These are phyloP conservation scores for Dolichotis patagonum DNA, from an alignment of 2,113 vertebrate species.

Conservation along the genomic window DNA sequence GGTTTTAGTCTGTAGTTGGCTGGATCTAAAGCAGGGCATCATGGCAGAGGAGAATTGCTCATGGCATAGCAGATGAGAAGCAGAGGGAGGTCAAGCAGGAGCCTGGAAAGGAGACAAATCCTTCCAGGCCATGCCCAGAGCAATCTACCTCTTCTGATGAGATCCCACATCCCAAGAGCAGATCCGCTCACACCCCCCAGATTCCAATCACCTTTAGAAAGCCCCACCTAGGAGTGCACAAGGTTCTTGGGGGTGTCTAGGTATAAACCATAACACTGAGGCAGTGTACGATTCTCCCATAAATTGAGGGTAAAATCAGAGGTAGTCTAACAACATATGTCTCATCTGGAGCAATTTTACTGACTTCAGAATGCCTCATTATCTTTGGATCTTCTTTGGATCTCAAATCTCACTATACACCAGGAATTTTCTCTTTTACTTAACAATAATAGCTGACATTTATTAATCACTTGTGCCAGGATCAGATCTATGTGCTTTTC, in stretches of 20 bases:
- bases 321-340: not conserved
- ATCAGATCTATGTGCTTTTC: not conserved
- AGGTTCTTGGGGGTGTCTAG: not conserved
- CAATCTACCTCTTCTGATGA: not conserved
- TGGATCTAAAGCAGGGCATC: not conserved
- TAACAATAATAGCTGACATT: not conserved
- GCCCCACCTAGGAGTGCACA: not conserved
- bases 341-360: not conserved
- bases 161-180: not conserved
- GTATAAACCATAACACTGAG: not conserved
- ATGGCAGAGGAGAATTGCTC: not conserved
- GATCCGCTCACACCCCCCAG: not conserved
- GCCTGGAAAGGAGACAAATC: not conserved
- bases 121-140: not conserved
- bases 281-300: too few species aligned
- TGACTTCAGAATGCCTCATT: not conserved
- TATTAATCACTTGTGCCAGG: not conserved
- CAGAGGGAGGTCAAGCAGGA: not conserved
- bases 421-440: not conserved
- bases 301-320: not conserved
- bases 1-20: not conserved
- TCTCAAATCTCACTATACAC: not conserved
- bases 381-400: not conserved
- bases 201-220: not conserved
- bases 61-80: not conserved